Conservation (phyloP, 1,140 invertebrate species). For the Condylostylus longicornis region DNA sequence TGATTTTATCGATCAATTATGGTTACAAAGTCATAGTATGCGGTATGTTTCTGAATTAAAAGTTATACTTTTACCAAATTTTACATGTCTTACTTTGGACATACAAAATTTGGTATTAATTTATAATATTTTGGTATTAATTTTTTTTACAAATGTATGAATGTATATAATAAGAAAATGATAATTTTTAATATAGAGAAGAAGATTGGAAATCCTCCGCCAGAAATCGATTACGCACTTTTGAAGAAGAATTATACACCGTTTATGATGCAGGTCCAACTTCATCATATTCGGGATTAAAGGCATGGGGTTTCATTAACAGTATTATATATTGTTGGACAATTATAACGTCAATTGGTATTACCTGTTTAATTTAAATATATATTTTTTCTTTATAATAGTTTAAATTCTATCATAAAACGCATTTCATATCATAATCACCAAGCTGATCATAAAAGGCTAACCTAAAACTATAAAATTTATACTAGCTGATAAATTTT, state of each 20-base stretch:
- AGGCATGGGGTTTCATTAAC: slow-evolving; percentile 85
- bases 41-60: too few species aligned
- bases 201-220: slow-evolving; percentile 80
- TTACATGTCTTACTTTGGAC: too few species aligned
- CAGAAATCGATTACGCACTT: slow-evolving; percentile 60
- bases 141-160: neutral
- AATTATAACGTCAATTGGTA: slow-evolving; percentile 88
- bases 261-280: slow-evolving; percentile 67
- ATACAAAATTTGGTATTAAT: too few species aligned
- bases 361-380: slow-evolving; percentile 52
- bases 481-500: neutral
- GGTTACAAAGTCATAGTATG: slow-evolving; percentile 61
- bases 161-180: too few species aligned
- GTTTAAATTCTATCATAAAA: neutral
- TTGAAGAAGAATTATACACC: slow-evolving; percentile 71
- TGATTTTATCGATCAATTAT: slow-evolving; percentile 67
- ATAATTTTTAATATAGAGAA: slow-evolving; percentile 33
- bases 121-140: too few species aligned
- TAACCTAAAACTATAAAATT: neutral
- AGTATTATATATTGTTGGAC: slow-evolving; percentile 83
- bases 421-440: neutral
- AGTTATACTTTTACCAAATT: too few species aligned
- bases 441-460: neutral
- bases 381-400: neutral
- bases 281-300: slow-evolving; percentile 61